Conservation (phyloP, 1,140 invertebrate genomes). For the Homalodisca vitripennis region DNA sequence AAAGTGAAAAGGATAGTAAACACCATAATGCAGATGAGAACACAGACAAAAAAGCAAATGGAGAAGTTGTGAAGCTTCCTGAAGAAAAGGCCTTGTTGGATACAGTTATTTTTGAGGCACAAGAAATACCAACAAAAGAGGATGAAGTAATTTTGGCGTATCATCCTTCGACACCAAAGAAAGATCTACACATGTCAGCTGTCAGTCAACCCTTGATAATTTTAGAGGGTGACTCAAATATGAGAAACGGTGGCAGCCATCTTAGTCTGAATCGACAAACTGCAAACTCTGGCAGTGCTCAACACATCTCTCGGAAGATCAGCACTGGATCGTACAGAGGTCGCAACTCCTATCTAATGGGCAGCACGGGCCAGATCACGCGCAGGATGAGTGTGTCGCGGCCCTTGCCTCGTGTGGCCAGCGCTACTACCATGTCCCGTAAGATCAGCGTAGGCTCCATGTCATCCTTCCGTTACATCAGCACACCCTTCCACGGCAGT, state of each 20-base stretch:
- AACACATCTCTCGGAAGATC: constrained; percentile 31
- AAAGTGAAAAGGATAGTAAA: constrained; percentile 42
- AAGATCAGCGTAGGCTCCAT: constrained; percentile 49
- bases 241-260: constrained; percentile 3
- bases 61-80: neutral
- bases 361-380: constrained; percentile 39
- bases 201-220: constrained; percentile 21
- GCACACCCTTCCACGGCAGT: constrained; percentile 79
- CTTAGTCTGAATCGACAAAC: constrained; percentile 17
- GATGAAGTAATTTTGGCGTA: constrained; percentile 11
- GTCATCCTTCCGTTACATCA: constrained; percentile 79
- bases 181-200: neutral
- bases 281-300: constrained; percentile 36
- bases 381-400: constrained; percentile 41
- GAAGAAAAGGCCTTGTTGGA: constrained; percentile 15
- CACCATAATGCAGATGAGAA: neutral
- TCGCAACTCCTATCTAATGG: constrained; percentile 28
- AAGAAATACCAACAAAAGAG: constrained; percentile 2
- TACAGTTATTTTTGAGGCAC: neutral
- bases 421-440: constrained; percentile 30
- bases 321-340: constrained; percentile 38
- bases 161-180: neutral
- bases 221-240: neutral
- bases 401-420: constrained; percentile 35
- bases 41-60: neutral